Evolutionary conservation across 2,113 vertebrate species (phyloP), one percentile per base, ranked within the genome.

Genomic region (Podarcis muralis): DNA sequence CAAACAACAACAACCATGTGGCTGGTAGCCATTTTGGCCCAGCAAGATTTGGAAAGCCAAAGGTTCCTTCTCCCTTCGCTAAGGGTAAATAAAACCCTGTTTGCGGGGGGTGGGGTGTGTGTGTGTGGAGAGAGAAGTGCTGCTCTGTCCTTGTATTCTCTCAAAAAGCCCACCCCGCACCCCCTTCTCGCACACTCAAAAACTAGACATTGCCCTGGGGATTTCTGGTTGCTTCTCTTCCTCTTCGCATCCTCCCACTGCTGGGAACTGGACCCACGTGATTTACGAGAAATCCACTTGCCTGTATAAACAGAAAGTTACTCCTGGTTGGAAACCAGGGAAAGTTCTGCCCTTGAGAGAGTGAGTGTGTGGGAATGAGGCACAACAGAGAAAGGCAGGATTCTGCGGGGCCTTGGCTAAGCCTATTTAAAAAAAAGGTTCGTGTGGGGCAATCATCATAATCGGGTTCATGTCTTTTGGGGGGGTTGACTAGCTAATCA

Each of bases 221-320:
- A 35, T 53, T 27, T 25, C 65, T 68, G 81, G 37, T 30, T 62
- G 59, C 59, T 20, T n/a, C 25, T 32, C 22, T 53, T 48, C 16
- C 27, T 37, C 68, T 30, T 32, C 12, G 5, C 71, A 30, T 59
- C 57, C 81, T 77, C 37, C 57, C 9, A 2, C 30, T 83, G 71
- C 81, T 77, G 87, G 72, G 81, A 88, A 88, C 15, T 12, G 15
- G 32, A 23, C 66, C 20, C 87, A 88, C 72, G 72, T 88, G 87
- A 88, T 83, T 77, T 32, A 12, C 4, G n/a, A 53, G 87, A 88
- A 83, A 81, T 83, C 7, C 87, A 43, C 81, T 83, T 25, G 2
- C 27, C n/a, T 53, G 37, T 18, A 37, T 37, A 83, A 88, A 88
- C 62, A 65, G 59, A 88, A 88, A 83, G 30, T 48, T 25, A 27